Percentiles rank a stretch among this genome's conserved stretches.
Evolutionary conservation across 2,113 vertebrate genomes (phyloP).

Genomic region (Alethe castanea): DNA sequence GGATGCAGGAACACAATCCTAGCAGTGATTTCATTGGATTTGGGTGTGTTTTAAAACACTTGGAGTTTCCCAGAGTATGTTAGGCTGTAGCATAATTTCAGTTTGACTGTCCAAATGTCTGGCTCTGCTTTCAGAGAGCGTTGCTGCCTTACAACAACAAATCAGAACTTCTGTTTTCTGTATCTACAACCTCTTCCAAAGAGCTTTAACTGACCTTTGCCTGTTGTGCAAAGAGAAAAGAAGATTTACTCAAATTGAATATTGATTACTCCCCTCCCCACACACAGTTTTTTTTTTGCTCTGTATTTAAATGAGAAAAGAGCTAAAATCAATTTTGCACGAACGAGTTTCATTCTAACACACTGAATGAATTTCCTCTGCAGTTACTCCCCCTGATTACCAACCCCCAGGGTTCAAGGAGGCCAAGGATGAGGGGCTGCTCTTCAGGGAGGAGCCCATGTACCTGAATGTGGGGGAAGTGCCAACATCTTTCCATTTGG

Average conservation of each 20-base stretch:
- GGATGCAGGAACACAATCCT: neutral
- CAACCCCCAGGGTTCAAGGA: constrained; percentile 95
- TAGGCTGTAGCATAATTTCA: neutral
- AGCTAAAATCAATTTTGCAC: neutral
- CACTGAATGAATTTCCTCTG: neutral
- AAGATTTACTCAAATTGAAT: neutral
- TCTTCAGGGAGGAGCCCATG: constrained; percentile 85
- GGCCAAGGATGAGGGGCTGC: constrained; percentile 71
- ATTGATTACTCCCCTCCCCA: neutral
- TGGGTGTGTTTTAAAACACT: neutral
- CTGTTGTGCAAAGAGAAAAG: neutral
- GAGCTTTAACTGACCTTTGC: neutral
- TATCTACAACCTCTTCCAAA: neutral
- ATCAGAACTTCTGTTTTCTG: neutral
- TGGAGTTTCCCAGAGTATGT: neutral
- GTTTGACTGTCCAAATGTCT: neutral
- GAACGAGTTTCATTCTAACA: fast-evolving
- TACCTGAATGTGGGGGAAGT: constrained; percentile 88
- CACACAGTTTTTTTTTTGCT: neutral
- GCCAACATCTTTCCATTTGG: constrained; percentile 85
- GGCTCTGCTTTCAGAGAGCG: neutral
- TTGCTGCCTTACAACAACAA: neutral
- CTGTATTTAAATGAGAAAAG: neutral
- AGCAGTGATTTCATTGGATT: neutral
- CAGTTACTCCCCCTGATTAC: constrained; percentile 91